Evolutionary conservation across 37 sponge, comb jelly and placozoan species (phyloP).

Genomic region (Ianthella basta): DNA sequence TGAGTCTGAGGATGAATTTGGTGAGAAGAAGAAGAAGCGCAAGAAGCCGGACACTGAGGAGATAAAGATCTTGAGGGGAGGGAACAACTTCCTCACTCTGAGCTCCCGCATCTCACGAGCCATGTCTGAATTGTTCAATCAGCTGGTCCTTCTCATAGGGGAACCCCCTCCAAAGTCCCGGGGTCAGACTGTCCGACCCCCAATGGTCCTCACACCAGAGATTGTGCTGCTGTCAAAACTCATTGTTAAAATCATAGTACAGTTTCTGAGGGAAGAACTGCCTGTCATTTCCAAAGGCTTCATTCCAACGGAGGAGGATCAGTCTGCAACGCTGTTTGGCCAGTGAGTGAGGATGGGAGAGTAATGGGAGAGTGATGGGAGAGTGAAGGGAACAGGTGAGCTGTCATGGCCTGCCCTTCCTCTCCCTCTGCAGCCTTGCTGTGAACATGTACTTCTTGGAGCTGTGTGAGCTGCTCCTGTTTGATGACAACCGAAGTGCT

Average conservation of each 20-base stretch:
- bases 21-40: background rate
- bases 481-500: constrained; percentile 90
- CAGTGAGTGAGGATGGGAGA: constrained; percentile 15
- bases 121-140: constrained; percentile 77
- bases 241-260: constrained; percentile 57
- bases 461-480: constrained; percentile 81
- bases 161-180: constrained; percentile 50
- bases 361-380: background rate
- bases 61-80: constrained; percentile 2
- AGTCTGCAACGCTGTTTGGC: constrained; percentile 1
- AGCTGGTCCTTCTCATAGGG: constrained; percentile 61
- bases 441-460: constrained; percentile 85
- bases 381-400: background rate
- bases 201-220: constrained; percentile 48
- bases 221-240: constrained; percentile 53
- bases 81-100: constrained; percentile 63
- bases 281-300: constrained; percentile 37
- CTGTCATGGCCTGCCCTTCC: background rate
- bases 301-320: background rate
- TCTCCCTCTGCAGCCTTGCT: constrained; percentile 58
- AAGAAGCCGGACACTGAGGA: constrained; percentile 1
- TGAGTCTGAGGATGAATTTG: constrained; percentile 32
- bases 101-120: constrained; percentile 73
- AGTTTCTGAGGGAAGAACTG: constrained; percentile 60
- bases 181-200: constrained; percentile 9